Evolutionary conservation across 1,140 invertebrate genomes (phyloP).

Genomic region (Melipona quadrifasciata): DNA sequence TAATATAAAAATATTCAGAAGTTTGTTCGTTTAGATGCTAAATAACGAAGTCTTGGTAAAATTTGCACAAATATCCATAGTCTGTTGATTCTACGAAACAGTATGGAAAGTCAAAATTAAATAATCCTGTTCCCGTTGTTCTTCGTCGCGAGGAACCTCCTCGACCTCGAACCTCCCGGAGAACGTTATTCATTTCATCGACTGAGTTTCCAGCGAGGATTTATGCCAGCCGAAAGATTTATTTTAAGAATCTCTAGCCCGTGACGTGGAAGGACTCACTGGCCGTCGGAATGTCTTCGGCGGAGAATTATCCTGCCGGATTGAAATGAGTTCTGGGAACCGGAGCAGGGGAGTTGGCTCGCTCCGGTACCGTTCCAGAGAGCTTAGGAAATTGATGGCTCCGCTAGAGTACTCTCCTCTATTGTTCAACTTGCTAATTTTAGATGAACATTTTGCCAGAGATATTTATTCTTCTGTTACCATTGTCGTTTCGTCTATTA

Average conservation of each 20-base stretch:
- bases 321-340: conserved; percentile 52
- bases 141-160: neutral
- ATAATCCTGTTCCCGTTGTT: neutral
- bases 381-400: conserved; percentile 43
- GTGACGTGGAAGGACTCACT: conserved; percentile 41
- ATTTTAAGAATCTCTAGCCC: conserved; percentile 40
- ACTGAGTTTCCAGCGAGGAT: conserved; percentile 24
- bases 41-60: neutral
- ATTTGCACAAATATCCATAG: neutral
- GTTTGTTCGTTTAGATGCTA: neutral
- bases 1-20: neutral
- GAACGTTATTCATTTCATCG: conserved; percentile 31
- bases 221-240: conserved; percentile 40
- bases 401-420: conserved; percentile 18
- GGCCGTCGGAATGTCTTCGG: conserved; percentile 46
- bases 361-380: conserved; percentile 29
- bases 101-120: neutral
- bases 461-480: neutral
- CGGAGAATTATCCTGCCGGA: conserved; percentile 48
- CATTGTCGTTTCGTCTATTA: neutral
- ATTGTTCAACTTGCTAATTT: conserved; percentile 44
- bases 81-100: neutral
- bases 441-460: conserved; percentile 5
- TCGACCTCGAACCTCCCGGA: neutral
- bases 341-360: conserved; percentile 37